Base-by-base conservation (phyloP, 1,140 invertebrate genomes). In the Papilio polyxenes region DNA sequence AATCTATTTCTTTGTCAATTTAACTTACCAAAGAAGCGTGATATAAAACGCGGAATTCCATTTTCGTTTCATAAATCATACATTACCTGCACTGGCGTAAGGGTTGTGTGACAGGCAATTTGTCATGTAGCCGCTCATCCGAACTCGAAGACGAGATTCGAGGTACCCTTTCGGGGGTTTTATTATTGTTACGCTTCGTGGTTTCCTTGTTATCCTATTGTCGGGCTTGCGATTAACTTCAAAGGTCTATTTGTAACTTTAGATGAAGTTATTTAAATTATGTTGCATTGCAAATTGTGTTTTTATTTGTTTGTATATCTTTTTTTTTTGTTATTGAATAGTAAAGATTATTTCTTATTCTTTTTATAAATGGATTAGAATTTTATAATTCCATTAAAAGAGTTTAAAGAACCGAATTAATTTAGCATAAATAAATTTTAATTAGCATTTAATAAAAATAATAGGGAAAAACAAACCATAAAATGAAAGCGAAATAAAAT, bases 21-120 rank as follows among this genome's bases (percentile, higher is more conserved):
- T 69, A 59, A 37, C 59, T 80, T 69, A 80, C 37, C 31, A 40
- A 79, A 62, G 11, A n/a, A 79, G 37, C 78, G 78, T 48, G 56
- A 48, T 65, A 53, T 11, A 77, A 80, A 80, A 80, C 72, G 62
- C 40, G 44, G 75, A 80, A 88, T 89, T 91, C 89, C 88, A 89
- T 92, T 91, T 88, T 82, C 83, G 82, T 80, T 65, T 86, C 88
- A 92, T 93, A 93, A 93, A 93, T 93, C 92, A 91, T 91, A 91
- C 86, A 92, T 91, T 93, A 92, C 92, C 92, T 92, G 92, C 85
- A 87, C 85, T 83, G 83, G 83, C 75, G 86, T 78, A 87, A 89
- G 88, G 88, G 87, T 88, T 87, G 84, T 81, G 84, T 83, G 90
- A 92, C 91, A 92, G 89, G 91, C 91, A 92, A 93, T 93, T 93